Conservation (phyloP, 1,140 invertebrate genomes). For the Rhagoletis zephyria region DNA sequence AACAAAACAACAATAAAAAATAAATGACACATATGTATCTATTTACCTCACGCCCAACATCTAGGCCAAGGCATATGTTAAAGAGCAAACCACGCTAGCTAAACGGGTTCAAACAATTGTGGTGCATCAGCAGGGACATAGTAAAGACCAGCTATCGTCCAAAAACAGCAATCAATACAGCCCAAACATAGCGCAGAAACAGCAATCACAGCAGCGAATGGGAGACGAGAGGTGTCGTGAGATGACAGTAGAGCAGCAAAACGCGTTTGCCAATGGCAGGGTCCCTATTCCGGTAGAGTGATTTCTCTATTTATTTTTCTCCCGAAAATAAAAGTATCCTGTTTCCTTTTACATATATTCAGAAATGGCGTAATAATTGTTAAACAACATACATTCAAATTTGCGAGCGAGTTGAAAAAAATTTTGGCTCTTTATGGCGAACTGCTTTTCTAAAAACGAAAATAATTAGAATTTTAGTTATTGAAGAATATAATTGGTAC, state of each 20-base stretch:
- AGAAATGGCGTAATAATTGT: conserved; percentile 6
- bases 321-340: conserved; percentile 27
- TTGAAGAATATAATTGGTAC: no score
- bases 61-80: conserved; percentile 68
- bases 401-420: background rate
- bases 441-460: no score
- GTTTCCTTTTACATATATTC: background rate
- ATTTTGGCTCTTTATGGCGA: no score
- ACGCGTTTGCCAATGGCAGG: conserved; percentile 61
- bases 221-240: conserved; percentile 67
- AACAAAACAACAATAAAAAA: conserved; percentile 9
- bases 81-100: conserved; percentile 69
- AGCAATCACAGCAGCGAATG: conserved; percentile 52
- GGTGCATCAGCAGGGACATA: conserved; percentile 64
- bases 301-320: conserved; percentile 35
- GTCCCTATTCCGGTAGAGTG: conserved; percentile 68
- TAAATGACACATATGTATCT: background rate
- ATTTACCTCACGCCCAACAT: background rate
- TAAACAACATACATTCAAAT: background rate
- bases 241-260: conserved; percentile 61
- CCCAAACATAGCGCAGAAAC: conserved; percentile 61
- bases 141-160: conserved; percentile 61
- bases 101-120: conserved; percentile 70
- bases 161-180: conserved; percentile 66
- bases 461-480: no score